phyloP scores from a whole-genome alignment of 2,113 vertebrate genomes.

The Porphyrio hochstetteri region DNA sequence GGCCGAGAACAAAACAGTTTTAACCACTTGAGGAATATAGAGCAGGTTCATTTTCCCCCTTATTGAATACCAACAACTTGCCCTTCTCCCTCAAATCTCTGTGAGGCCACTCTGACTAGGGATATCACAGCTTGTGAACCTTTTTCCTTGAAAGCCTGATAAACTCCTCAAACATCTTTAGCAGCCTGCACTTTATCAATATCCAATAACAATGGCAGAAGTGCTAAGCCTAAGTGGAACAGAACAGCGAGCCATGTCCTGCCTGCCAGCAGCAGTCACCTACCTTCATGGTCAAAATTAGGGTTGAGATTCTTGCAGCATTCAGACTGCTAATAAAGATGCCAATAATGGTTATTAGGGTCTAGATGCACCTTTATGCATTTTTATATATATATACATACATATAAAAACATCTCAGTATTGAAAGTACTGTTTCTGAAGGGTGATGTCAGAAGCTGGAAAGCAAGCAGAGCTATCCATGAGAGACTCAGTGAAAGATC shows the following conservation, averaged over 20 bases:
- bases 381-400: background rate
- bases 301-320: background rate
- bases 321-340: background rate
- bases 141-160: background rate
- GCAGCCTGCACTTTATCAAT: background rate
- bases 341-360: background rate
- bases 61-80: background rate
- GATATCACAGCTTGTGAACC: background rate
- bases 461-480: background rate
- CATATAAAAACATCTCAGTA: background rate
- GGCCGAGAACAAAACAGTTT: background rate
- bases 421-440: background rate
- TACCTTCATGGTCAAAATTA: background rate
- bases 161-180: background rate
- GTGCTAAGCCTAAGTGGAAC: background rate
- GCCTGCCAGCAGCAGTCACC: background rate
- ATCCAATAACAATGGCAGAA: background rate
- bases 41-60: rapidly evolving
- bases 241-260: background rate
- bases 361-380: background rate
- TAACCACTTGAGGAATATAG: background rate
- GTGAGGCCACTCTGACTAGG: background rate
- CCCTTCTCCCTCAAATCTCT: background rate
- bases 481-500: background rate
- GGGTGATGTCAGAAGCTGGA: background rate